Evolutionary conservation across 2,888 invertebrate genomes (phyloP), one percentile per base, ranked within the genome.

Genomic region (Tetragnatha montana): DNA sequence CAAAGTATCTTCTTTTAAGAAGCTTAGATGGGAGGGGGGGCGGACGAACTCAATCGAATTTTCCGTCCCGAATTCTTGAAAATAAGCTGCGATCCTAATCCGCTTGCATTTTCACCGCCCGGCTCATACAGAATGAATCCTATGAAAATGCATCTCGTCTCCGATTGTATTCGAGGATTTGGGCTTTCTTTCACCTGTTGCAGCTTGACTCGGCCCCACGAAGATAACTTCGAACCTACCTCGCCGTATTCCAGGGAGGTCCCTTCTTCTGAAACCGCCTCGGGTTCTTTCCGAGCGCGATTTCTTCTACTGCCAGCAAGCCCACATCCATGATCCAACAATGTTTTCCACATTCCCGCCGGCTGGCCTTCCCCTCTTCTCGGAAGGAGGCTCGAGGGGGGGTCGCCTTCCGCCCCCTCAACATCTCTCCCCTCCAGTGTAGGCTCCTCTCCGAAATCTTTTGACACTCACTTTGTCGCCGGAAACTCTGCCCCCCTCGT

Each of bases 391-490:
- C n/a, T n/a, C 51, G 35, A 17, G 12, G 60, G 60, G 60, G 50
- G 50, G 60, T 35, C 75, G 74, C 1, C 74, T 35, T 74, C 68
- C 51, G 10, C 12, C 51, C 75, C 49, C 60, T 17, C n/a, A 50
- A 49, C 14, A 22, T 80, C 51, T 8, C 86, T 70, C 76, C 79
- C n/a, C 22, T 79, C 7, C 47, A 68, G 51, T 60, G 73, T 87
- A 70, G 17, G 47, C 69, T 47, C 81, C 76, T 68, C 71, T 76
- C 85, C 81, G 85, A 60, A 70, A 60, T 81, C 81, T 73, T 70
- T 76, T 81, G 89, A 85, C 88, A 84, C 76, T 84, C 88, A 68
- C 80, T 88, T 80, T 84, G 89, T 89, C 85, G 81, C 89, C 84
- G 89, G 89, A 89, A 89, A 84, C 71, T 81, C 60, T 47, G 47